A percentile compares a stretch with the other conserved stretches of the same genome.
Evolutionary conservation across 2,113 vertebrate species (phyloP).

Genomic region (Callospermophilus lateralis): DNA sequence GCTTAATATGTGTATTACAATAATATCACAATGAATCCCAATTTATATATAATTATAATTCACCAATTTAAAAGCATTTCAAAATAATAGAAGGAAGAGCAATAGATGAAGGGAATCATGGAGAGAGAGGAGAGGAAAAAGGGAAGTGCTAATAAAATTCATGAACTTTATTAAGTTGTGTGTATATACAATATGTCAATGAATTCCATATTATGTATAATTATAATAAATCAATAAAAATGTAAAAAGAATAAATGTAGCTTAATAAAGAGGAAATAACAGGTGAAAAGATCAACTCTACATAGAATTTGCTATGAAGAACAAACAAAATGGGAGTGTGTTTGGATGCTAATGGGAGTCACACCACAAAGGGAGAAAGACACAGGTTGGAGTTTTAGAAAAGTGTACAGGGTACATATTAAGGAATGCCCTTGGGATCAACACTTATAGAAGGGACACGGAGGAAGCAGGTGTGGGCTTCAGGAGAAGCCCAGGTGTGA

Average conservation of each 20-base stretch:
- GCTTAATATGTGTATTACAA: no score
- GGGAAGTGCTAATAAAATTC: no score
- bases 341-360: neutral
- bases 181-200: no score
- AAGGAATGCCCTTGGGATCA: neutral
- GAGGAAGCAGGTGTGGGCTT: neutral
- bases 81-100: no score
- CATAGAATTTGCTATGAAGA: neutral
- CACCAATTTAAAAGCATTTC: no score
- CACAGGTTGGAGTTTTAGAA: neutral
- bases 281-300: neutral
- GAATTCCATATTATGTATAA: no score
- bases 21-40: no score
- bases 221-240: no score
- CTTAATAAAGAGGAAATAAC: neutral
- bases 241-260: neutral
- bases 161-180: no score
- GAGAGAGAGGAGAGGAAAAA: no score
- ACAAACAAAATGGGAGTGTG: neutral
- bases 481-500: neutral
- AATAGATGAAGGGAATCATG: no score
- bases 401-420: neutral
- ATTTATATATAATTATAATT: no score
- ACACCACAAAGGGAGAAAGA: neutral
- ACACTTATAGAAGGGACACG: neutral